These are phyloP conservation scores for Tridacna crocea DNA, from an alignment of 2,888 invertebrate species.

Conservation along the genomic window DNA sequence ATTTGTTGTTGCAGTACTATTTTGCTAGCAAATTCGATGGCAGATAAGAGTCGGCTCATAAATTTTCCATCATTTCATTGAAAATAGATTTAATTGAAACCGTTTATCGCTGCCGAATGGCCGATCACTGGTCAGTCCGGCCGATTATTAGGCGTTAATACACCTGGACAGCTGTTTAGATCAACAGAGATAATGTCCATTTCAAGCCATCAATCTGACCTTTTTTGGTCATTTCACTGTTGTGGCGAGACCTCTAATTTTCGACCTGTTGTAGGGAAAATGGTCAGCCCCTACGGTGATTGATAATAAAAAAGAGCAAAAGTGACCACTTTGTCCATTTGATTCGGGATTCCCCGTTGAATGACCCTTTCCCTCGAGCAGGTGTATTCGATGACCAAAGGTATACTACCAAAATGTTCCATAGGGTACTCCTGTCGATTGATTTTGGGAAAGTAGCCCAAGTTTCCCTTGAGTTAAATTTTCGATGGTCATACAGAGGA, in stretches of 20 bases:
- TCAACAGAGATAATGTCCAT: constrained; percentile 35
- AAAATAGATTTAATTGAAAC: constrained; percentile 18
- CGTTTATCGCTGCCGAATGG: constrained; percentile 31
- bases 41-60: constrained; percentile 11
- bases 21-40: not conserved
- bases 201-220: constrained; percentile 29
- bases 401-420: no score
- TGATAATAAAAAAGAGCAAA: constrained; percentile 23
- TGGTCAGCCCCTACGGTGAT: constrained; percentile 14
- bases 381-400: no score
- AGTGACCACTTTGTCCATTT: constrained; percentile 13
- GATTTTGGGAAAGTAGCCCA: no score
- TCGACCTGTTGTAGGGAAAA: constrained; percentile 14
- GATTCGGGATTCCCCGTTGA: not conserved
- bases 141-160: constrained; percentile 24
- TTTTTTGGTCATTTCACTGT: constrained; percentile 32
- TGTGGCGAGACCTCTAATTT: constrained; percentile 9
- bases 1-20: no score
- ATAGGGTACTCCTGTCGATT: no score
- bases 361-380: no score
- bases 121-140: constrained; percentile 22
- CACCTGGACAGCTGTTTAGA: constrained; percentile 44
- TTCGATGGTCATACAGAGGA: no score
- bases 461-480: no score
- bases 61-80: constrained; percentile 32